phyloP scores from a whole-genome alignment of 2,113 vertebrate genomes.

The Copsychus sechellarum region DNA sequence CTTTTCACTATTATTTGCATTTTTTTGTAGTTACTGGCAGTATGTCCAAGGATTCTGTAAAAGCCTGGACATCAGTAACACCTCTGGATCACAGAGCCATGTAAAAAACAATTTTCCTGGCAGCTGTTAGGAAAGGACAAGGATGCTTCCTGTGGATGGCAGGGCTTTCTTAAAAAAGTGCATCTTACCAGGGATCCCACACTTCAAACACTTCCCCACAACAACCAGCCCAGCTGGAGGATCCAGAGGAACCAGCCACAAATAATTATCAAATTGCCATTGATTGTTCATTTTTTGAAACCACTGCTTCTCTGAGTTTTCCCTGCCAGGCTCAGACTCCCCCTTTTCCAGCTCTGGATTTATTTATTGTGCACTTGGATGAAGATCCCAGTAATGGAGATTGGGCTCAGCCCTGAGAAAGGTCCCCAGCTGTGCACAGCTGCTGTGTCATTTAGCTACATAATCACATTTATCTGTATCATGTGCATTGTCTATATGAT shows the following conservation, averaged over 20 bases:
- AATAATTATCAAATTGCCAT: conserved; percentile 23
- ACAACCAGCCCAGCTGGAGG: background rate
- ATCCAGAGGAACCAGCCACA: background rate
- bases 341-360: background rate
- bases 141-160: background rate
- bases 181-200: background rate
- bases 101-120: background rate
- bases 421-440: background rate
- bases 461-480: too few relatives aligned
- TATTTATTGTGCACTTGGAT: background rate
- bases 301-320: background rate
- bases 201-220: background rate
- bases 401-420: background rate
- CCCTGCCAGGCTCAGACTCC: background rate
- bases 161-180: background rate
- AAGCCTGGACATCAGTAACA: background rate
- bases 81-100: background rate
- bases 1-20: background rate
- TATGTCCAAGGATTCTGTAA: background rate
- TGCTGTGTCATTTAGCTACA: fast-evolving
- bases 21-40: background rate
- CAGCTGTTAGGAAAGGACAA: background rate
- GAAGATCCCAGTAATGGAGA: background rate
- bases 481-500: too few relatives aligned
- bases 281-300: conserved; percentile 1